phyloP scores from a whole-genome alignment of 2,888 invertebrate species.

The Brachylomia viminalis region DNA sequence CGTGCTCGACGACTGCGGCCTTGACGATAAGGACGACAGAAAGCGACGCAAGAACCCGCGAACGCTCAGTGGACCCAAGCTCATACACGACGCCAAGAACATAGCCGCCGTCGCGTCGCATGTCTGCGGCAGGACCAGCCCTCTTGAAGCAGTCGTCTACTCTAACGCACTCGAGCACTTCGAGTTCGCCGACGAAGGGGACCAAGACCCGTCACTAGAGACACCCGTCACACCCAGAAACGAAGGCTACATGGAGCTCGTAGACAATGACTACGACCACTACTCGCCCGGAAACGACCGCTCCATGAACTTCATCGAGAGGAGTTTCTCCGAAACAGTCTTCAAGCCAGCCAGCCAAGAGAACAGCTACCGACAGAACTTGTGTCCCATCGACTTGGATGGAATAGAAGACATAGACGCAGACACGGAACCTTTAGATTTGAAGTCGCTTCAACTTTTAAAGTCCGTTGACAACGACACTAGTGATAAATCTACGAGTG shows the following conservation, averaged over 20 bases:
- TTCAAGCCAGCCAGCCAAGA: constrained; percentile 76
- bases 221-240: constrained; percentile 81
- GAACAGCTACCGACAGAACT: constrained; percentile 60
- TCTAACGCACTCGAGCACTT: constrained; percentile 93
- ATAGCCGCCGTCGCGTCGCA: constrained; percentile 82
- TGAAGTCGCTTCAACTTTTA: constrained; percentile 69
- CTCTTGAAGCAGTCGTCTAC: constrained; percentile 78
- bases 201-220: constrained; percentile 94
- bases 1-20: constrained; percentile 93
- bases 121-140: constrained; percentile 85
- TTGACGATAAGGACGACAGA: constrained; percentile 81
- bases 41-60: constrained; percentile 81
- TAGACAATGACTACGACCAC: constrained; percentile 85
- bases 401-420: constrained; percentile 62
- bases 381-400: constrained; percentile 56
- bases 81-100: constrained; percentile 85
- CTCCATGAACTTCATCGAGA: constrained; percentile 91
- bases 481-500: constrained; percentile 69
- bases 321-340: constrained; percentile 83
- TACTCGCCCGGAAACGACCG: constrained; percentile 85
- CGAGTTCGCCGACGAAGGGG: constrained; percentile 96
- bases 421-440: constrained; percentile 61
- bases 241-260: constrained; percentile 86
- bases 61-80: constrained; percentile 81
- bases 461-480: constrained; percentile 72